Evolutionary conservation across 2,888 invertebrate species (phyloP), one percentile per base, ranked within the genome.

Genomic region (Eupsilia transversa): DNA sequence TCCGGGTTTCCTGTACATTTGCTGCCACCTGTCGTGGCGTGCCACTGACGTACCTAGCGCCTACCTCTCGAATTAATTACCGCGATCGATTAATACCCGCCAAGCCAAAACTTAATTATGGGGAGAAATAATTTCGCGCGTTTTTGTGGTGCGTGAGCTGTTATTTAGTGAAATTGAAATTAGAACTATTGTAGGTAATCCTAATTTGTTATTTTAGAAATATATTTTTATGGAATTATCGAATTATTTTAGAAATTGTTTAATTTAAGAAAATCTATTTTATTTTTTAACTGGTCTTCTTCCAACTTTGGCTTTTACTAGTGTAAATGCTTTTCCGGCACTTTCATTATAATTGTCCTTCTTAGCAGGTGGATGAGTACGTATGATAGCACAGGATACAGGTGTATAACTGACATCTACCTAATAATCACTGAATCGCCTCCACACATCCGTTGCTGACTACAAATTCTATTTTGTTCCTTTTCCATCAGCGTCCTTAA

Each of bases 1-100:
- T 85, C 89, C 77, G 89, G 84, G 92, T 95, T 96, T 96, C 96
- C 96, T 95, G 94, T 95, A 94, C 93, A 96, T 95, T 96, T 94
- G 93, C 90, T 88, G 90, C 92, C 96, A 96, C 96, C 96, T 96
- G 96, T 92, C 93, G 90, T 90, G 83, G 76, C 77, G 43, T 95
- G 95, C 88, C 89, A 76, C 91, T 94, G 95, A 94, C 94, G 93
- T 91, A 93, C 93, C 93, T 93, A 94, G 93, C 93, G 92, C 90
- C 93, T 90, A 86, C 88, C 89, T 91, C 92, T 90, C 86, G 92
- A 94, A 96, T 96, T 96, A 96, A 96, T 96, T 95, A 94, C 92
- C 89, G 88, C 90, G 91, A 93, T 94, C 95, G 94, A 95, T 95
- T 95, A 94, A 95, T 95, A 93, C 88, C 90, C 86, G 89, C 86